Base-by-base conservation (phyloP, 1,140 invertebrate species). In the Saccostrea glomerata region DNA sequence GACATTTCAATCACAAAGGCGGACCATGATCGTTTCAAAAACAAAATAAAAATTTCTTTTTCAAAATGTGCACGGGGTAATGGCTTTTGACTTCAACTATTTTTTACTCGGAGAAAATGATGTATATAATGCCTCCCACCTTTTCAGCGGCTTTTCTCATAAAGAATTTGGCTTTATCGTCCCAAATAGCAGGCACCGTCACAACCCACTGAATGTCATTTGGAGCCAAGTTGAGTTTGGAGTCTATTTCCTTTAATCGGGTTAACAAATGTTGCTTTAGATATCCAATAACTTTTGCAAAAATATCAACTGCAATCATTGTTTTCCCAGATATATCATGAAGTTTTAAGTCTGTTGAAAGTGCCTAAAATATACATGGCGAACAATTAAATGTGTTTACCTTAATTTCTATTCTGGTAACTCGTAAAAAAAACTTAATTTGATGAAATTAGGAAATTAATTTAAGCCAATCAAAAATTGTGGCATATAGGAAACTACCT, bases 161-260 rank as follows among this genome's bases (percentile, higher is more conserved):
- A 40, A 91, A 91, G 20, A 90, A 87, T 55, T 91, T 91, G 17
- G 90, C 90, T 47, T 88, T 87, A 9, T 89, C 89, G 55, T 88
- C 56, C 90, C 90, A 89, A 20, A 89, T 91, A 17, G 89, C 90
- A 5, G 90, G 90, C 0, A 89, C 87, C 12, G 90, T 89, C 13
- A 91, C 40, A n/a, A 91, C 90, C 89, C 89, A 91, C 7, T 89
- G 89, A 13, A 90, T 87, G n/a, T 89, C 87, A 47, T 83, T 40
- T 4, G 58, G 63, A 13, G 87, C 30, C 25, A 90, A n/a, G 36
- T 82, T 6, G 23, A 83, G 17, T 54, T 84, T 7, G 40, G 63
- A 82, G 60, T 88, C 63, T 54, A 77, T 20, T 17, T 84, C 47
- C 25, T 87, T 25, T n/a, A 88, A 13, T n/a, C 84, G n/a, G 54